phyloP scores from a whole-genome alignment of 1,140 invertebrate genomes.

The Agrypnia vestita region DNA sequence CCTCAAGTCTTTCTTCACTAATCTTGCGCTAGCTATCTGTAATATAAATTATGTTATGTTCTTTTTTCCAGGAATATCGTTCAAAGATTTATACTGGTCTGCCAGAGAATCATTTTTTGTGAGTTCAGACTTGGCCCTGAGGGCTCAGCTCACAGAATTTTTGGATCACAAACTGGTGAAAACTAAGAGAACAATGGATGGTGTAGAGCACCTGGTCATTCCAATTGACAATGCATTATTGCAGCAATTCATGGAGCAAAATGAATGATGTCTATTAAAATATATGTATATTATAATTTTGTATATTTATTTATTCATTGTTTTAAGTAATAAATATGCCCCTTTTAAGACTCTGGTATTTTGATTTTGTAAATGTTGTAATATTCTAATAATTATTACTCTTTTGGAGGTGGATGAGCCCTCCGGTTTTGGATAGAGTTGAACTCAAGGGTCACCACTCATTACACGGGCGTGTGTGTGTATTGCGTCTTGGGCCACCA shows the following conservation, averaged over 20 bases:
- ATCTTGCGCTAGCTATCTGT: too few relatives aligned
- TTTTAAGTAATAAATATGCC: too few relatives aligned
- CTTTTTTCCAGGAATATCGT: constrained; percentile 82
- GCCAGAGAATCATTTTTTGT: constrained; percentile 91
- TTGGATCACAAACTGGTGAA: constrained; percentile 93
- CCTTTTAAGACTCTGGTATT: too few relatives aligned
- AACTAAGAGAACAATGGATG: constrained; percentile 84
- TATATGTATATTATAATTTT: constrained; percentile 1
- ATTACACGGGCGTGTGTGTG: too few relatives aligned
- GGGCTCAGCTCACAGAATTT: constrained; percentile 94
- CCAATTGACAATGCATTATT: constrained; percentile 84
- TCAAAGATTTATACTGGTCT: constrained; percentile 88
- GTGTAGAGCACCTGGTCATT: constrained; percentile 86
- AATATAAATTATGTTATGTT: neutral
- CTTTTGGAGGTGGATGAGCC: too few relatives aligned
- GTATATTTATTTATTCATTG: neutral
- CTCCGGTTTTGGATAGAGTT: too few relatives aligned
- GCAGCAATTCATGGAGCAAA: constrained; percentile 83
- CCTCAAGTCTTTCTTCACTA: too few relatives aligned
- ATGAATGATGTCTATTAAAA: constrained; percentile 42
- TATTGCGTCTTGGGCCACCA: too few relatives aligned
- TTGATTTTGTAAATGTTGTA: too few relatives aligned
- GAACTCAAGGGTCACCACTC: too few relatives aligned
- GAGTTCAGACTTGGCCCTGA: constrained; percentile 89
- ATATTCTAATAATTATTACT: too few relatives aligned